A percentile compares a stretch with the other conserved stretches of the same genome.
Conservation (phyloP, 2,888 invertebrate genomes). For the Laspeyria flexula region DNA sequence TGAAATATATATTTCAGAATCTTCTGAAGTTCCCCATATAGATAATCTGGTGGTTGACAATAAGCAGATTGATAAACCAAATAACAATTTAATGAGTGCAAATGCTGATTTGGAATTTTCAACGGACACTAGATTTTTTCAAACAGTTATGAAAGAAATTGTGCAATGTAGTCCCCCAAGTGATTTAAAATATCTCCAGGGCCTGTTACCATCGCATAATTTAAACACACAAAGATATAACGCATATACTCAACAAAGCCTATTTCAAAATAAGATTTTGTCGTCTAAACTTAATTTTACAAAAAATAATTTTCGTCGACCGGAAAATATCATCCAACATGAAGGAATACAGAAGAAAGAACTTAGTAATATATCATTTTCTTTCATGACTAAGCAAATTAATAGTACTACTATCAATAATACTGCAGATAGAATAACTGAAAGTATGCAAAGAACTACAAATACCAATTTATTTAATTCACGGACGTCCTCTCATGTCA, state of each 20-base stretch:
- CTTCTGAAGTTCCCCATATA: not conserved
- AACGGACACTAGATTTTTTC: constrained; percentile 56
- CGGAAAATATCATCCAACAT: not conserved
- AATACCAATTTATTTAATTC: not conserved
- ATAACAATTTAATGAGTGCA: not conserved
- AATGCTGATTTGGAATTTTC: constrained; percentile 14
- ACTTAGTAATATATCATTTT: constrained; percentile 44
- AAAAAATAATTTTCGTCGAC: not conserved
- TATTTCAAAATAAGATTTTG: constrained; percentile 1
- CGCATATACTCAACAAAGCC: not conserved
- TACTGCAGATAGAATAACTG: constrained; percentile 1
- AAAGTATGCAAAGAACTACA: constrained; percentile 14
- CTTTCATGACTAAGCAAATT: constrained; percentile 44
- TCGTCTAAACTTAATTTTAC: not conserved
- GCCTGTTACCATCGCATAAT: constrained; percentile 5
- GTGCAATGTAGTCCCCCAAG: constrained; percentile 42
- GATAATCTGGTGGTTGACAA: not conserved
- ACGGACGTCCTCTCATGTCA: not conserved
- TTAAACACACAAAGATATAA: constrained; percentile 2
- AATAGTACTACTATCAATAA: not conserved
- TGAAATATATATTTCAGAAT: not conserved
- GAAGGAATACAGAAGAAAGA: not conserved
- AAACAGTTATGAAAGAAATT: constrained; percentile 64
- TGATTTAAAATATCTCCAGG: constrained; percentile 25
- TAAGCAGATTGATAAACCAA: not conserved